Conservation (phyloP, 2,113 vertebrate genomes). For the Tachycineta bicolor region DNA sequence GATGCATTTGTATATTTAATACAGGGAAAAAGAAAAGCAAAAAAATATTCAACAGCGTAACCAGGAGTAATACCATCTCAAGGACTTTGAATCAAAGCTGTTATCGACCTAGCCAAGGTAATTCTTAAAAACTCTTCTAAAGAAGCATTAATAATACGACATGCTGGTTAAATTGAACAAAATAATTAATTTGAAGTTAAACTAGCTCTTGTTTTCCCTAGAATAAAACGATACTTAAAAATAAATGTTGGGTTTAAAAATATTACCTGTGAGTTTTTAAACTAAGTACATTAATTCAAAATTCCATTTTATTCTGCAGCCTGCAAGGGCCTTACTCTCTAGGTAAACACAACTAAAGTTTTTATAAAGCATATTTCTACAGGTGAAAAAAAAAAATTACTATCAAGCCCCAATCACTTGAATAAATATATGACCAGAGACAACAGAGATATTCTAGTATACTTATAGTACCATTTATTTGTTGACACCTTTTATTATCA, state of each 20-base stretch:
- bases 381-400: not conserved
- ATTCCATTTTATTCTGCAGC: not conserved
- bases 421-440: not conserved
- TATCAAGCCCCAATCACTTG: not conserved
- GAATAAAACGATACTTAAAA: not conserved
- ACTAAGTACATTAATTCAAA: not conserved
- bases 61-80: not conserved
- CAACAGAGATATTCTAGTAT: not conserved
- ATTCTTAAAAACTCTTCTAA: not conserved
- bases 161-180: not conserved
- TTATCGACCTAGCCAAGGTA: not conserved
- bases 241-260: not conserved
- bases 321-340: not conserved
- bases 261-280: not conserved
- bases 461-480: not conserved
- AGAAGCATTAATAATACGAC: not conserved
- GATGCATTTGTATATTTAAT: not conserved
- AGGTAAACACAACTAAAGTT: not conserved
- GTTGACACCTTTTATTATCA: not conserved
- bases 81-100: not conserved
- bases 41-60: not conserved
- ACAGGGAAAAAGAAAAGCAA: not conserved
- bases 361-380: not conserved
- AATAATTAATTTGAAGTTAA: not conserved
- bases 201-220: not conserved